Conservation (phyloP, 2,888 invertebrate genomes). For the Drosophila flavopinicola region DNA sequence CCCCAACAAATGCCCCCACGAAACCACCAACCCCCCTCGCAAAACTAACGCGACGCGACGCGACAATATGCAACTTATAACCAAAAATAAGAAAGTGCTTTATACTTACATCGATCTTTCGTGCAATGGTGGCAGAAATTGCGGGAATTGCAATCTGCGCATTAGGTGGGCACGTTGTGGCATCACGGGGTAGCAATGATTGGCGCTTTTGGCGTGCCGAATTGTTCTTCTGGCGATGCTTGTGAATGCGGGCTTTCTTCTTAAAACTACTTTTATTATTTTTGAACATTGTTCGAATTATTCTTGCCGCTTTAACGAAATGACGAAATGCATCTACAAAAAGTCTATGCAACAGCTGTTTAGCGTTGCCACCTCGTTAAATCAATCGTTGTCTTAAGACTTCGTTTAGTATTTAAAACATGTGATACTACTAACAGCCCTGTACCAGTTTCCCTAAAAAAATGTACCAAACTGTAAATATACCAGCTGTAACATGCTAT, state of each 20-base stretch:
- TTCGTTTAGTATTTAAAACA: background rate
- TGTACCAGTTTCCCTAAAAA: too few relatives aligned
- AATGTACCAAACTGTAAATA: too few relatives aligned
- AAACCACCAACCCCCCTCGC: slow-evolving; percentile 6
- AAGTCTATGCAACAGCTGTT: slow-evolving; percentile 40
- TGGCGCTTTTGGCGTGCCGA: background rate
- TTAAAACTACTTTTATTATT: background rate
- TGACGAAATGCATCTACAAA: background rate
- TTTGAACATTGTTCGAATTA: slow-evolving; percentile 18
- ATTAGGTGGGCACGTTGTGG: slow-evolving; percentile 4
- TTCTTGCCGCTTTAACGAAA: background rate
- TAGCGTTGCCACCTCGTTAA: slow-evolving; percentile 18
- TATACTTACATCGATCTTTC: slow-evolving; percentile 29
- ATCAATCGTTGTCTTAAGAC: too few relatives aligned
- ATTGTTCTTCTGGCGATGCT: slow-evolving; percentile 1
- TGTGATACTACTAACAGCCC: background rate
- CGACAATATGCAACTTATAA: background rate
- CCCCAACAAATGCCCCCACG: slow-evolving; percentile 20
- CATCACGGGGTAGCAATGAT: background rate
- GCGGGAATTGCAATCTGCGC: background rate
- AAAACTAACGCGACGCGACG: background rate
- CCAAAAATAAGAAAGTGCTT: background rate
- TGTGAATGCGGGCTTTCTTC: slow-evolving; percentile 3
- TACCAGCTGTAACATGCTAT: too few relatives aligned
- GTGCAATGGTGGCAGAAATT: background rate